Evolutionary conservation across 2,797 vertebrate species (phyloP), one percentile per base, ranked within the genome.

Genomic region (Hoplostethus mediterraneus): DNA sequence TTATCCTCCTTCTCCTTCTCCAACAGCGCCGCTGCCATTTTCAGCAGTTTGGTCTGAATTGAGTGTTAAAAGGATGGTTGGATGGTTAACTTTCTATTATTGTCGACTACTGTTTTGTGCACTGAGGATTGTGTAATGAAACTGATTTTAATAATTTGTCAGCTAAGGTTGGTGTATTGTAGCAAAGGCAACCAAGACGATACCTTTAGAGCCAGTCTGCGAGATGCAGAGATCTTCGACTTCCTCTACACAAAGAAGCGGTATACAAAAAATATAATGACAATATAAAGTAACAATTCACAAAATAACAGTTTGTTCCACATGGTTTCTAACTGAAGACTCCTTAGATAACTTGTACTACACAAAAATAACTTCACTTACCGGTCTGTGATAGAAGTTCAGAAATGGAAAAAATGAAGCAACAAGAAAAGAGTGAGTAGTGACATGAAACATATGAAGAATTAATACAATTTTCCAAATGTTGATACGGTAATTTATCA

Each of bases 201-300:
- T 83, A 94, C 93, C 91, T 94, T 95, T 4, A 94, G 90, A 63
- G 88, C 81, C 54, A 94, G 83, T 78, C 92, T 91, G 66, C 87
- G 87, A 42, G 94, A 94, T 51, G 93, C 93, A 67, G 90, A 55
- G 48, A 92, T 92, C 85, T 93, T 94, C 5, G 90, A 79, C 73
- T 93, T 94, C 75, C 21, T 90, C 90, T 94, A 25, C 48, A 81
- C 51, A 58, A 71, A 61, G 36, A 51, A 72, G 2, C 6, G 76
- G 25, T 0, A 31, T 10, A 68, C 7, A 68, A 25, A 72, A 25
- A 14, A 3, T 28, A 17, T 14, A n/a, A n/a, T 45, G 5, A 21
- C 21, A 21, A 21, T 21, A 21, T 21, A 21, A 21, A 47, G 7
- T 14, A 40, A 28, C 14, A 63, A 9, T 9, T 17, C 2, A 30